A percentile compares a stretch with the other conserved stretches of the same genome.
Conservation (phyloP, 2,888 invertebrate species). For the Prosopocoilus inquinatus region DNA sequence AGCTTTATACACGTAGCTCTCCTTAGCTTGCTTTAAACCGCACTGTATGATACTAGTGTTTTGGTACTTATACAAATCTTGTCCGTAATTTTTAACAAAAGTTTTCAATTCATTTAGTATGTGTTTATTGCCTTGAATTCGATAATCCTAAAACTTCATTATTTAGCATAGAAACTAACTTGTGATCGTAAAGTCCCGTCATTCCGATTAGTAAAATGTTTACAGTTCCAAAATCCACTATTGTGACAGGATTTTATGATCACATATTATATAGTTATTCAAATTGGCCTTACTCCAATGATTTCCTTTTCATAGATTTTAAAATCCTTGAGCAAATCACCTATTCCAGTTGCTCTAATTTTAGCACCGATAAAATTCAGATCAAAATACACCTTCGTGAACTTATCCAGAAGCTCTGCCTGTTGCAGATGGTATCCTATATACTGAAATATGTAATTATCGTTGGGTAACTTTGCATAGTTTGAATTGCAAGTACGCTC, state of each 20-base stretch:
- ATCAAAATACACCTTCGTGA: slow-evolving; percentile 62
- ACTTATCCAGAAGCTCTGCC: slow-evolving; percentile 56
- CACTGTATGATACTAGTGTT: slow-evolving; percentile 68
- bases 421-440: slow-evolving; percentile 68
- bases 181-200: too few relatives aligned
- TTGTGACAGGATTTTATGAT: too few relatives aligned
- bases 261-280: too few relatives aligned
- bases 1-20: slow-evolving; percentile 57
- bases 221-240: too few relatives aligned
- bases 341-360: slow-evolving; percentile 64
- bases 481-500: slow-evolving; percentile 51
- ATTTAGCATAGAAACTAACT: too few relatives aligned
- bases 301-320: slow-evolving; percentile 63
- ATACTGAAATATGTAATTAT: slow-evolving; percentile 71
- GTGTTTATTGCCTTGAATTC: slow-evolving; percentile 29
- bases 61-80: slow-evolving; percentile 60
- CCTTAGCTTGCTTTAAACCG: slow-evolving; percentile 63
- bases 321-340: slow-evolving; percentile 68
- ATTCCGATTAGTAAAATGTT: too few relatives aligned
- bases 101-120: slow-evolving; percentile 57
- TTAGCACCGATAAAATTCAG: slow-evolving; percentile 70
- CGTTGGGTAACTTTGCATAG: slow-evolving; percentile 62
- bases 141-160: slow-evolving; percentile 7
- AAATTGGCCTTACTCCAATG: background rate
- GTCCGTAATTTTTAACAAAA: slow-evolving; percentile 63